Evolutionary conservation across 2,888 invertebrate species (phyloP), one percentile per base, ranked within the genome.

Genomic region (Tinea semifulvella): DNA sequence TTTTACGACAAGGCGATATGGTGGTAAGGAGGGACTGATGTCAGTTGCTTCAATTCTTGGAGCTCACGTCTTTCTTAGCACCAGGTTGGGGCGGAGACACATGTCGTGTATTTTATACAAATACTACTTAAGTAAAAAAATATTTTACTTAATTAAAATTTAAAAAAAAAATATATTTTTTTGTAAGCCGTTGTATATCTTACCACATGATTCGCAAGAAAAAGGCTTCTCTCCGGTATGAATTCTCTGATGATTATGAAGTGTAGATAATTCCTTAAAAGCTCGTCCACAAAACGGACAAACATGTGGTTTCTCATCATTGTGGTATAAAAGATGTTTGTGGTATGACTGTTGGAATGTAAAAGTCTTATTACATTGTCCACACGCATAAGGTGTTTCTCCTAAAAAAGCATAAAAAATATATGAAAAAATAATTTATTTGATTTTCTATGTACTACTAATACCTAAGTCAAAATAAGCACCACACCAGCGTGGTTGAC

Each of bases 261-360:
- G 76, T 1, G 94, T 94, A 1, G 93, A 93, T 18, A 93, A 74
- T 66, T 94, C 94, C 62, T 93, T 94, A 61, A 94, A 94, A 19
- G 92, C 87, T 49, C 92, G 83, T 0, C 92, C 91, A 62, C 94
- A 94, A 54, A 88, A 89, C 43, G 64, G 75, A 57, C 93, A 93
- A 1, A 84, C 83, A 53, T 89, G 87, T 0, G 93, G 93, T 58
- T 93, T 93, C 55, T 93, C 92, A 56, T 92, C 90, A 48, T 90
- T 91, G 62, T 94, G 94, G 61, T 94, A 94, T 43, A 93, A 77
- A 60, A 92, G 85, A 69, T 94, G 94, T 62, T 94, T 94, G 65
- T 93, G 93, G 67, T 91, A 93, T 0, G 93, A 93, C 58, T 94
- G 94, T 72, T 94, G 94, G 72, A 94, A 94, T 42, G 93, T 93